A percentile compares a stretch with the other conserved stretches of the same genome.
Evolutionary conservation across 2,797 vertebrate species (phyloP).

Genomic region (Coracias cyanogaster): DNA sequence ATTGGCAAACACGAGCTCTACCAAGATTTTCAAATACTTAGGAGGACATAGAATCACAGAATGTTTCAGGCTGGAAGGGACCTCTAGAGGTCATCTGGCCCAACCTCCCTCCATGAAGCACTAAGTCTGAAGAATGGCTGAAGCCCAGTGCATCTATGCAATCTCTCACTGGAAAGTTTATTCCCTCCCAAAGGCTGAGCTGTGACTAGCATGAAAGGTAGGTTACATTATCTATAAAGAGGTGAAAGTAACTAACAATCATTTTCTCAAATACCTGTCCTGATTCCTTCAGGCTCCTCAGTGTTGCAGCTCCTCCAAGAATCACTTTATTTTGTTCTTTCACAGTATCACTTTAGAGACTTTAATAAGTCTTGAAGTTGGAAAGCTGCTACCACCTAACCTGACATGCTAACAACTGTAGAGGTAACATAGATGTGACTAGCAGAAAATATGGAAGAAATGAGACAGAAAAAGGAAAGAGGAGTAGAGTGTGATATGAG

Average conservation of each 20-base stretch:
- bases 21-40: not conserved
- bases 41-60: not conserved
- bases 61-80: too few relatives aligned
- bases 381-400: not conserved
- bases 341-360: not conserved
- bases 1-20: not conserved
- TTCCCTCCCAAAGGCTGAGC: not conserved
- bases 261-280: not conserved
- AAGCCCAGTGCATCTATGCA: not conserved
- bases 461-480: not conserved
- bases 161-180: not conserved
- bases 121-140: not conserved
- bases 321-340: not conserved
- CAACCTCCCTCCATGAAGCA: not conserved
- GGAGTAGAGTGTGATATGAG: not conserved
- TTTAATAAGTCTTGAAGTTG: not conserved
- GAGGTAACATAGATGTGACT: not conserved
- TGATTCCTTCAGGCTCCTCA: not conserved
- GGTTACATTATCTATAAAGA: not conserved
- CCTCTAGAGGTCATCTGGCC: too few relatives aligned
- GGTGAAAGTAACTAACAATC: not conserved
- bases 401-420: not conserved
- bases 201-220: not conserved
- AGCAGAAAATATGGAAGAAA: not conserved
- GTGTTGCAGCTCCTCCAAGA: not conserved